Percentiles rank a stretch among this genome's conserved stretches.
Conservation (phyloP, 2,113 vertebrate species). For the Larimichthys polyactis region DNA sequence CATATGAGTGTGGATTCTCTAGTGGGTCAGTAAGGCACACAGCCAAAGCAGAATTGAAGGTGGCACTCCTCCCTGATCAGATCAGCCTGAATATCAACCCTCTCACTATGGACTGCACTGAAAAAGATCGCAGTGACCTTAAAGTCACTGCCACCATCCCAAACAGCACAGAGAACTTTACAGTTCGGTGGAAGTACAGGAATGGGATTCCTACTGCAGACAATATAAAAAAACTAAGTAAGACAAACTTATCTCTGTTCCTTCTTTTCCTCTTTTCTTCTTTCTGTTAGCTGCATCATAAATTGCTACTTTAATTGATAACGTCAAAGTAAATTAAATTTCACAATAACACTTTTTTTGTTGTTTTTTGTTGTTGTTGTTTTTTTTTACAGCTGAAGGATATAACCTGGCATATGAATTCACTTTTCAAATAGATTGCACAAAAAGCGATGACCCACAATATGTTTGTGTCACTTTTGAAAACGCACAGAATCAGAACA, state of each 20-base stretch:
- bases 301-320: neutral
- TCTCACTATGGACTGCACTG: constrained; percentile 49
- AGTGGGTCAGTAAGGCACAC: constrained; percentile 58
- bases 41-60: constrained; percentile 28
- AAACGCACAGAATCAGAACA: neutral
- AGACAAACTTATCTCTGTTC: neutral
- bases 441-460: rapidly evolving
- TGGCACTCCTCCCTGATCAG: constrained; percentile 73
- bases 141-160: constrained; percentile 27
- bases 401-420: neutral
- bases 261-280: neutral
- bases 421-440: rapidly evolving
- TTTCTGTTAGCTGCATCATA: neutral
- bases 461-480: constrained; percentile 22
- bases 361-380: too few species aligned
- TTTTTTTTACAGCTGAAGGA: constrained; percentile 24
- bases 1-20: constrained; percentile 73
- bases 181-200: rapidly evolving
- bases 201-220: rapidly evolving
- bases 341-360: neutral
- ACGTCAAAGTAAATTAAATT: neutral
- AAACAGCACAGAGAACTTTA: neutral
- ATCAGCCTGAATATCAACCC: constrained; percentile 49
- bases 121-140: neutral
- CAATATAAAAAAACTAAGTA: rapidly evolving